These are phyloP conservation scores for Pachyramphus minor DNA, from an alignment of 2,113 vertebrate genomes.

Conservation along the genomic window DNA sequence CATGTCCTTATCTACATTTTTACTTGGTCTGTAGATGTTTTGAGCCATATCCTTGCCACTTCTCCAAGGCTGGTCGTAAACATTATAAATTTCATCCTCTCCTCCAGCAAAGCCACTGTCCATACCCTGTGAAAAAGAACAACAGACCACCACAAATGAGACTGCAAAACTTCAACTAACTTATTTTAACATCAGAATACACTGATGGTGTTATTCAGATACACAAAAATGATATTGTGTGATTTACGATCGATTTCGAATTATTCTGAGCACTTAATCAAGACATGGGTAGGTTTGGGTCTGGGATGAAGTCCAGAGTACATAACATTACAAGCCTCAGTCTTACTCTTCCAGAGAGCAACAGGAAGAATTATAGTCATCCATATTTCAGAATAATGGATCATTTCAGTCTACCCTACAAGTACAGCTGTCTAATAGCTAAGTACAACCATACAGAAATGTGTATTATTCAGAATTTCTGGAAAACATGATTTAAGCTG, in stretches of 20 bases:
- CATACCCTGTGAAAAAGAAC: slow-evolving; percentile 82
- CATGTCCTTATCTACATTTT: slow-evolving; percentile 90
- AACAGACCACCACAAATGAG: background rate
- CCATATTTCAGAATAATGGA: background rate
- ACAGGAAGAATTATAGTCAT: background rate
- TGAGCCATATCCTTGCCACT: slow-evolving; percentile 90
- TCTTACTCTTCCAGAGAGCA: background rate
- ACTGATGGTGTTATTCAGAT: background rate
- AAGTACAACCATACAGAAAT: background rate
- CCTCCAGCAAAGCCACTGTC: slow-evolving; percentile 96
- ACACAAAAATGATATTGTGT: background rate
- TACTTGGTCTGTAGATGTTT: slow-evolving; percentile 93
- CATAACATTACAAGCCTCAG: background rate
- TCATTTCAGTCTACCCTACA: background rate
- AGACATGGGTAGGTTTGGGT: background rate
- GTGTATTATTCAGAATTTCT: background rate
- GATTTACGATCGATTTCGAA: background rate
- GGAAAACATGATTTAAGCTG: background rate
- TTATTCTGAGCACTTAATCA: background rate
- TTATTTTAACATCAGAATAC: background rate
- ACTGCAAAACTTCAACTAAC: background rate
- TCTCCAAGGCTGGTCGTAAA: slow-evolving; percentile 94
- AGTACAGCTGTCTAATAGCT: background rate
- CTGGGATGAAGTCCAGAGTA: background rate
- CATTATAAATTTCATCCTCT: slow-evolving; percentile 94